Percentiles rank a stretch among this genome's conserved stretches.
phyloP scores from a whole-genome alignment of 2,113 vertebrate species.

The Malurus melanocephalus region DNA sequence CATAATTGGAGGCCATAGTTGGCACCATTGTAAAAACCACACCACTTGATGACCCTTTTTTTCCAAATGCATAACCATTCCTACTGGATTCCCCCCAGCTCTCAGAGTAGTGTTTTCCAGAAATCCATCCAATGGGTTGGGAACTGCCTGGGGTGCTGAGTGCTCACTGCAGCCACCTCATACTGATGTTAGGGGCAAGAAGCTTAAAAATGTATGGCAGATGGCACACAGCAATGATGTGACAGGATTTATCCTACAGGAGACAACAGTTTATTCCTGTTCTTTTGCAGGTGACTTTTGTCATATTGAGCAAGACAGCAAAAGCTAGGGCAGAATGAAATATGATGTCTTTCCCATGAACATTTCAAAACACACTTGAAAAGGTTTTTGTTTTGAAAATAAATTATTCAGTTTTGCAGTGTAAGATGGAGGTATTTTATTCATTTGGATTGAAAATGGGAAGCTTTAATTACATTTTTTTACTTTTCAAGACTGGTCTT shows the following conservation, averaged over 20 bases:
- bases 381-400: conserved; percentile 18
- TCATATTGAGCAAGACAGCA: conserved; percentile 10
- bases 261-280: not conserved
- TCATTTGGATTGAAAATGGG: not conserved
- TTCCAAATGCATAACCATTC: not conserved
- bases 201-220: not conserved
- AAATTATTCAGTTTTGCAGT: not conserved
- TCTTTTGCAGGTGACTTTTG: not conserved
- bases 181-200: not conserved
- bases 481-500: not conserved
- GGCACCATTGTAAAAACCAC: not conserved
- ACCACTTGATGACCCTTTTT: not conserved
- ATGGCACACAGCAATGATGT: not conserved
- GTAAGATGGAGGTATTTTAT: not conserved
- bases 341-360: not conserved
- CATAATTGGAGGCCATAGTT: not conserved
- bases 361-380: not conserved
- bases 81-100: not conserved
- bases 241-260: not conserved
- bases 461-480: not conserved
- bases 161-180: not conserved
- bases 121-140: not conserved
- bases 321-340: conserved; percentile 11
- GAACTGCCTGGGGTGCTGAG: not conserved
- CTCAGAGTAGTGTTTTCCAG: not conserved